A percentile compares a stretch with the other conserved stretches of the same genome.
These are phyloP conservation scores for Mactra quadrangularis DNA, from an alignment of 1,140 invertebrate species.

Conservation along the genomic window DNA sequence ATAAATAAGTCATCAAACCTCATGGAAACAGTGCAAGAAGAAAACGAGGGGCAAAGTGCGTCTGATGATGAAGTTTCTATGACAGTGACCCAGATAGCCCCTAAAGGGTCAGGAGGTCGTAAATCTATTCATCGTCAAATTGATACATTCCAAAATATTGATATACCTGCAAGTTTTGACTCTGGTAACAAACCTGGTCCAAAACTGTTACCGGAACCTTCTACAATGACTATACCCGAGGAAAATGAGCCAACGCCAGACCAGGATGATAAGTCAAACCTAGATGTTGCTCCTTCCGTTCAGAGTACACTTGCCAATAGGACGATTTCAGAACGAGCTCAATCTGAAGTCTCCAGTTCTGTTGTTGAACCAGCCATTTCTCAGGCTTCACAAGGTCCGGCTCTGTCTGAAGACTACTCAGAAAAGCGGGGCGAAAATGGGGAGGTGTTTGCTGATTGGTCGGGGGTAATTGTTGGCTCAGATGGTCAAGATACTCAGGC, in stretches of 20 bases:
- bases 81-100: slow-evolving; percentile 46
- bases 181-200: background rate
- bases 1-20: slow-evolving; percentile 22
- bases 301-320: slow-evolving; percentile 47
- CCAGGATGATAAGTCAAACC: slow-evolving; percentile 19
- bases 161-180: slow-evolving; percentile 64
- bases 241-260: slow-evolving; percentile 4
- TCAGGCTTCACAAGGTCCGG: slow-evolving; percentile 32
- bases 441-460: slow-evolving; percentile 34
- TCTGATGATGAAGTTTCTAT: slow-evolving; percentile 29
- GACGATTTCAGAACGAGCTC: slow-evolving; percentile 23
- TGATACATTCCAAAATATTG: slow-evolving; percentile 71
- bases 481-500: slow-evolving; percentile 27
- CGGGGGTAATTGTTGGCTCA: slow-evolving; percentile 22
- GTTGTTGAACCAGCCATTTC: slow-evolving; percentile 47
- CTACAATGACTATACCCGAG: slow-evolving; percentile 18
- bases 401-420: slow-evolving; percentile 38
- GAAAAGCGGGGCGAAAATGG: slow-evolving; percentile 27
- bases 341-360: slow-evolving; percentile 48
- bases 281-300: slow-evolving; percentile 53
- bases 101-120: slow-evolving; percentile 11
- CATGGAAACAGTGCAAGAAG: slow-evolving; percentile 72
- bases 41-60: slow-evolving; percentile 39
- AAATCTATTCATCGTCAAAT: slow-evolving; percentile 52
- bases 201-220: slow-evolving; percentile 23